Evolutionary conservation across 2,888 invertebrate species (phyloP).

Genomic region (Ditula angustiorana): DNA sequence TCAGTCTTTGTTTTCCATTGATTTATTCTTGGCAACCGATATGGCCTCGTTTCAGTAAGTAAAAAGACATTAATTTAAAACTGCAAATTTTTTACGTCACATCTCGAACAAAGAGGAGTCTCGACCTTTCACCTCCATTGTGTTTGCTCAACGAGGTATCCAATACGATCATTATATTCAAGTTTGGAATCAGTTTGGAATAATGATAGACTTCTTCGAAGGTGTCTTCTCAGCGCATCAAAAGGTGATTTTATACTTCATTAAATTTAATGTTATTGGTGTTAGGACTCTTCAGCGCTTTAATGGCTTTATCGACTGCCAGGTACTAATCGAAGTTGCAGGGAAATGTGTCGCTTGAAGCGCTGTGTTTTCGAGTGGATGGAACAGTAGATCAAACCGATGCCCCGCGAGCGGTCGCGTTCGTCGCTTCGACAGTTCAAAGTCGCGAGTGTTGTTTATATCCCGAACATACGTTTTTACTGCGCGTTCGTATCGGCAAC

Average conservation of each 20-base stretch:
- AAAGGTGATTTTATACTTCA: slow-evolving; percentile 37
- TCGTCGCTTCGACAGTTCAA: slow-evolving; percentile 45
- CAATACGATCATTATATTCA: slow-evolving; percentile 5
- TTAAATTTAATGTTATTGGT: slow-evolving; percentile 44
- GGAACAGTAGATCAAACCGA: slow-evolving; percentile 67
- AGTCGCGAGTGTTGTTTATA: slow-evolving; percentile 61
- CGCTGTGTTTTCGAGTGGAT: slow-evolving; percentile 56
- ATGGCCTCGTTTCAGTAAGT: slow-evolving; percentile 36
- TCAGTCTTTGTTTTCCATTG: slow-evolving; percentile 29
- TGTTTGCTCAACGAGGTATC: slow-evolving; percentile 22
- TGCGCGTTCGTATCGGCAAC: slow-evolving; percentile 4
- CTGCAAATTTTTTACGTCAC: slow-evolving; percentile 22
- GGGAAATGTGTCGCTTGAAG: slow-evolving; percentile 51
- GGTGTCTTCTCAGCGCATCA: slow-evolving; percentile 26
- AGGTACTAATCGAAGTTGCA: slow-evolving; percentile 39
- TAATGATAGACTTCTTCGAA: slow-evolving; percentile 23
- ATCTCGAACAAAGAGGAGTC: slow-evolving; percentile 28
- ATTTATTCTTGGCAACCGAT: slow-evolving; percentile 24
- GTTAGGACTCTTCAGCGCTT: slow-evolving; percentile 51
- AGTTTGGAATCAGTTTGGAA: not conserved
- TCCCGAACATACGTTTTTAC: slow-evolving; percentile 30
- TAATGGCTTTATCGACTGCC: slow-evolving; percentile 44
- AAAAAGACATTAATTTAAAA: slow-evolving; percentile 17
- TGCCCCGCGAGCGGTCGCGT: slow-evolving; percentile 64
- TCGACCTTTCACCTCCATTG: slow-evolving; percentile 30